phyloP scores from a whole-genome alignment of 2,888 invertebrate genomes.

The Drosophila sordidula region DNA sequence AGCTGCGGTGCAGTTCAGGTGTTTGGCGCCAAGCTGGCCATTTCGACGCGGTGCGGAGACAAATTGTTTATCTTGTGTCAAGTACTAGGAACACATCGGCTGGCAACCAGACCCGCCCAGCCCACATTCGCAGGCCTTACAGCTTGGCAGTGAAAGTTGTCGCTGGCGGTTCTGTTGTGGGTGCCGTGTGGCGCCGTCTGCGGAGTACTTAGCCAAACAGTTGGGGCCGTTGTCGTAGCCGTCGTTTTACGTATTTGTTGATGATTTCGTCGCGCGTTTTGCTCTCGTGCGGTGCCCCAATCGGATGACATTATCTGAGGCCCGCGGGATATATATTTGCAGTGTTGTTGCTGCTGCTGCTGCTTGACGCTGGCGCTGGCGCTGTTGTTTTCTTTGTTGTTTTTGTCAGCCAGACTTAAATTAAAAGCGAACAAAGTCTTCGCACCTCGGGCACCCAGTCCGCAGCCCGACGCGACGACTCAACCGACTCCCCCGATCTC shows the following conservation, averaged over 20 bases:
- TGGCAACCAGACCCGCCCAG: not conserved
- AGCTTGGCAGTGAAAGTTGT: slow-evolving; percentile 38
- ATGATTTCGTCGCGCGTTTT: slow-evolving; percentile 33
- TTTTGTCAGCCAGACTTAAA: slow-evolving; percentile 57
- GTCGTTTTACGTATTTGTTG: slow-evolving; percentile 29
- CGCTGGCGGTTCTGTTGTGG: slow-evolving; percentile 40
- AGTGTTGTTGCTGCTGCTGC: slow-evolving; percentile 15
- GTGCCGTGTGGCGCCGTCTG: slow-evolving; percentile 65
- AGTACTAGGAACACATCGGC: slow-evolving; percentile 54
- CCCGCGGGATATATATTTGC: slow-evolving; percentile 55
- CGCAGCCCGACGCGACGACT: slow-evolving; percentile 6
- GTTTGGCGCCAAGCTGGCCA: slow-evolving; percentile 77
- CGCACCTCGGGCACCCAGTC: slow-evolving; percentile 47
- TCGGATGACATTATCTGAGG: slow-evolving; percentile 75
- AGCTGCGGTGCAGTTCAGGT: slow-evolving; percentile 44
- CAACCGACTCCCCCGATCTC: slow-evolving; percentile 3
- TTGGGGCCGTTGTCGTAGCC: slow-evolving; percentile 34
- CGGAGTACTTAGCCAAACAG: slow-evolving; percentile 67
- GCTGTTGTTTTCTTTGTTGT: slow-evolving; percentile 25
- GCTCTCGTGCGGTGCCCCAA: slow-evolving; percentile 58
- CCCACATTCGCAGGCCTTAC: slow-evolving; percentile 7
- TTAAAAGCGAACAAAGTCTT: slow-evolving; percentile 72
- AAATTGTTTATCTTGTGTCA: slow-evolving; percentile 80
- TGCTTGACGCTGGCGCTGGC: slow-evolving; percentile 24
- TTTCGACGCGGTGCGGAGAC: slow-evolving; percentile 67